Evolutionary conservation across 2,113 vertebrate species (phyloP).

Genomic region (Acanthisitta chloris): DNA sequence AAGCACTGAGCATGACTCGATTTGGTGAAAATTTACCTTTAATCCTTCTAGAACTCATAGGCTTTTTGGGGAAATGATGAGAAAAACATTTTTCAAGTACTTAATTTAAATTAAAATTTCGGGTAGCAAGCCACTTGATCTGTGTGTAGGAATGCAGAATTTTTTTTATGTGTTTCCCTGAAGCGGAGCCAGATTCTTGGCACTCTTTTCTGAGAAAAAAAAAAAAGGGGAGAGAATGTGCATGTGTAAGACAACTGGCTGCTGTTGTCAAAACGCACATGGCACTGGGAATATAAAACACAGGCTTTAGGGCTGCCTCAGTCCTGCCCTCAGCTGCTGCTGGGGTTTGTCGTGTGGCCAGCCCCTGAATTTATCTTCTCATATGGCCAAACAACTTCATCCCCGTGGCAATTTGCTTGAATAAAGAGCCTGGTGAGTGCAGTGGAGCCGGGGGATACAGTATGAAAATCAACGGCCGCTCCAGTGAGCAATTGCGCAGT

Average conservation of each 20-base stretch:
- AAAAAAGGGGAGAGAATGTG: neutral
- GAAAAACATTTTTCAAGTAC: fast-evolving
- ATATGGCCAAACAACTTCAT: conserved; percentile 17
- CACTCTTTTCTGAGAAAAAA: neutral
- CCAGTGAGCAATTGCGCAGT: neutral
- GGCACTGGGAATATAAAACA: neutral
- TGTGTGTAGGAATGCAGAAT: neutral
- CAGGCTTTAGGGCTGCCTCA: neutral
- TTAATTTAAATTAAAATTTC: neutral
- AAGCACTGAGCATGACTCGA: neutral
- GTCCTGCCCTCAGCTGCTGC: neutral
- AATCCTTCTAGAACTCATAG: neutral
- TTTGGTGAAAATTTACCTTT: neutral
- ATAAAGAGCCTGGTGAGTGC: neutral
- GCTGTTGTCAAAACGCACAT: neutral
- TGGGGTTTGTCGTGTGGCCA: neutral
- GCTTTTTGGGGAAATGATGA: neutral
- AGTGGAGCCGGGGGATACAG: neutral
- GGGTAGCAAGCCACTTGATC: neutral
- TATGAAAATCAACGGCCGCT: neutral
- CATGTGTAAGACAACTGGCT: neutral
- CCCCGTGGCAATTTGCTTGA: conserved; percentile 30
- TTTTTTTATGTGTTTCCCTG: neutral
- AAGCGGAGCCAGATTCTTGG: neutral
- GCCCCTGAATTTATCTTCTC: conserved; percentile 6